Conservation (phyloP, 2,113 vertebrate species). For the Engystomops pustulosus region DNA sequence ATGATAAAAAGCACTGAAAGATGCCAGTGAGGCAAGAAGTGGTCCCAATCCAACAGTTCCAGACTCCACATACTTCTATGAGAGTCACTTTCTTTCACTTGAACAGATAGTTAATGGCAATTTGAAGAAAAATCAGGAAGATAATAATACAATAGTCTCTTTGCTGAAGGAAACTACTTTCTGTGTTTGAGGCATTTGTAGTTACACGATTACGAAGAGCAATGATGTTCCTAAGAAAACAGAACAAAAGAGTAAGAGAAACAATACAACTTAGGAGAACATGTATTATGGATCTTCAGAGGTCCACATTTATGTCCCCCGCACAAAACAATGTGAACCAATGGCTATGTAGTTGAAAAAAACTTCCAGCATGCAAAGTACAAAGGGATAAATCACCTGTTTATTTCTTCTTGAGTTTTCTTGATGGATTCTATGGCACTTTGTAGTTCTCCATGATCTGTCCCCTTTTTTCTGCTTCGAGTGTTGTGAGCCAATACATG, state of each 20-base stretch:
- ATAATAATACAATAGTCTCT: slow-evolving; percentile 90
- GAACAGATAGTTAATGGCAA: slow-evolving; percentile 91
- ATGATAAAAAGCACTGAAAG: slow-evolving; percentile 27
- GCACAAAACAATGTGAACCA: not conserved
- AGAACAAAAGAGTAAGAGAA: slow-evolving; percentile 61
- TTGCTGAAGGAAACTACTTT: slow-evolving; percentile 87
- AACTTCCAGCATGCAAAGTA: not conserved
- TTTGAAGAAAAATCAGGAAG: slow-evolving; percentile 89
- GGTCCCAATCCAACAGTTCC: slow-evolving; percentile 48
- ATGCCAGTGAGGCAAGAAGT: slow-evolving; percentile 15
- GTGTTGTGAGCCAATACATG: slow-evolving; percentile 87
- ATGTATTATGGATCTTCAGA: not conserved
- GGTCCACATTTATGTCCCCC: not conserved
- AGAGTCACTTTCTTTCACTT: slow-evolving; percentile 75
- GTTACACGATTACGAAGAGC: slow-evolving; percentile 83
- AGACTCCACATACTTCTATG: slow-evolving; percentile 4
- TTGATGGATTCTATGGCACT: slow-evolving; percentile 96
- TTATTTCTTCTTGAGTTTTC: slow-evolving; percentile 94
- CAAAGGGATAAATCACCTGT: slow-evolving; percentile 77
- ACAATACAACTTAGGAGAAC: no score
- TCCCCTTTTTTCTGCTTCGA: slow-evolving; percentile 87
- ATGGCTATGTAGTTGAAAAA: not conserved
- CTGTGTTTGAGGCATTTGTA: slow-evolving; percentile 70
- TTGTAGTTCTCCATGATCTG: slow-evolving; percentile 92
- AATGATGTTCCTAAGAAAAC: slow-evolving; percentile 83